Percentiles rank a stretch among this genome's conserved stretches.
Evolutionary conservation across 2,113 vertebrate genomes (phyloP).

Genomic region (Strix uralensis): DNA sequence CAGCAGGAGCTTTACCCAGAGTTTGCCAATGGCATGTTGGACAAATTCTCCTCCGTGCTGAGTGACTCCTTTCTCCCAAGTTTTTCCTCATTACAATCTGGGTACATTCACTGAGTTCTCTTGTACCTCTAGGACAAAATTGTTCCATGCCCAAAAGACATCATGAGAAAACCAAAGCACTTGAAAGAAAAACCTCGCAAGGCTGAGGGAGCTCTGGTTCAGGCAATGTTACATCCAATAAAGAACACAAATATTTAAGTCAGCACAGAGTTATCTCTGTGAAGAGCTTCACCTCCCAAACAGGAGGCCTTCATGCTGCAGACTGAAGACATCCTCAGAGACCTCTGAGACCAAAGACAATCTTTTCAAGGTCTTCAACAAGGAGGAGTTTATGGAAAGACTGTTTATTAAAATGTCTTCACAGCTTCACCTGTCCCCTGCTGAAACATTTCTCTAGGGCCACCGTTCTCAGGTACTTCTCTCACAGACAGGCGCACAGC

Average conservation of each 20-base stretch:
- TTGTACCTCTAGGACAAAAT: neutral
- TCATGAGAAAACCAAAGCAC: neutral
- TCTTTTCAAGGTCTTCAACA: neutral
- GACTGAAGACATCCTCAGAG: neutral
- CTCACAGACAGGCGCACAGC: neutral
- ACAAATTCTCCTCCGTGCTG: neutral
- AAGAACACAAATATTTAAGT: neutral
- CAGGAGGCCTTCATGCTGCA: neutral
- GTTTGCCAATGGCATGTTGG: neutral
- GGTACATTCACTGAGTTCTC: neutral
- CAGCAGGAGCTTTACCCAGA: neutral
- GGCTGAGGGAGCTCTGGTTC: neutral
- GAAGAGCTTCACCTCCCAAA: neutral
- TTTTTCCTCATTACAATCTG: neutral
- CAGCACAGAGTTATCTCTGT: neutral
- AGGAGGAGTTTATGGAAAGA: neutral
- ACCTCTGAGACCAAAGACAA: neutral
- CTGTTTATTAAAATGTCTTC: neutral
- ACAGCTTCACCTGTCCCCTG: neutral
- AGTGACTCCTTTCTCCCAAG: neutral
- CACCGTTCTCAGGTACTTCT: neutral
- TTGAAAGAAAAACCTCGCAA: neutral
- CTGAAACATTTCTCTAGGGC: neutral
- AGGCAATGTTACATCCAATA: neutral
- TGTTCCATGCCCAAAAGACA: neutral